These are phyloP conservation scores for Porphyrio hochstetteri DNA, from an alignment of 2,113 vertebrate species.

Conservation along the genomic window DNA sequence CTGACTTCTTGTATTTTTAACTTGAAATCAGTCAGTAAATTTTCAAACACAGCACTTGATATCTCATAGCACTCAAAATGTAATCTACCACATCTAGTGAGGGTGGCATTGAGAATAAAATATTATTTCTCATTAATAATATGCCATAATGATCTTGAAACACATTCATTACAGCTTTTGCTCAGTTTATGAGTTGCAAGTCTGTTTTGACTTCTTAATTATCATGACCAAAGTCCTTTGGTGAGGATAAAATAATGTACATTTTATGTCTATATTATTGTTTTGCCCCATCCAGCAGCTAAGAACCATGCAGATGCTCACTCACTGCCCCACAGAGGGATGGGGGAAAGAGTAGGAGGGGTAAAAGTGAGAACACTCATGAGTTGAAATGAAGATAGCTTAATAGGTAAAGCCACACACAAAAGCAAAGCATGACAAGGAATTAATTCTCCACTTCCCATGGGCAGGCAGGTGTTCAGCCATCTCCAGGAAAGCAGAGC, in stretches of 20 bases:
- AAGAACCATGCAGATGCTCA: too few species aligned
- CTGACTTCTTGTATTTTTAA: neutral
- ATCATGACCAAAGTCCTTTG: neutral
- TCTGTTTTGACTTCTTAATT: neutral
- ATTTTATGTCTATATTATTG: neutral
- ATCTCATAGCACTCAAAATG: neutral
- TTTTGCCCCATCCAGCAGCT: too few species aligned
- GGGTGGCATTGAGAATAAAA: neutral
- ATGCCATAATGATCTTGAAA: neutral
- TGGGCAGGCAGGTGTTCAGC: too few species aligned
- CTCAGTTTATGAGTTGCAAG: neutral
- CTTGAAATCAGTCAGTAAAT: neutral
- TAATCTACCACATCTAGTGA: neutral
- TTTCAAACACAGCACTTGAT: neutral
- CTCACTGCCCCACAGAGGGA: too few species aligned
- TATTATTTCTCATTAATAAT: neutral
- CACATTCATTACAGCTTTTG: neutral
- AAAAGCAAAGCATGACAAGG: too few species aligned
- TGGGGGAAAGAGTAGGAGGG: too few species aligned
- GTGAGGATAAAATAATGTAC: neutral
- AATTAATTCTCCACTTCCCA: too few species aligned
- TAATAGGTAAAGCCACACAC: too few species aligned
- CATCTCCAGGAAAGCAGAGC: too few species aligned
- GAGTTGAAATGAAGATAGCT: too few species aligned
- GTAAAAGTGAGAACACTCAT: too few species aligned